These are phyloP conservation scores for Aphaenogaster ashmeadi DNA, from an alignment of 1,140 invertebrate species.

Conservation along the genomic window DNA sequence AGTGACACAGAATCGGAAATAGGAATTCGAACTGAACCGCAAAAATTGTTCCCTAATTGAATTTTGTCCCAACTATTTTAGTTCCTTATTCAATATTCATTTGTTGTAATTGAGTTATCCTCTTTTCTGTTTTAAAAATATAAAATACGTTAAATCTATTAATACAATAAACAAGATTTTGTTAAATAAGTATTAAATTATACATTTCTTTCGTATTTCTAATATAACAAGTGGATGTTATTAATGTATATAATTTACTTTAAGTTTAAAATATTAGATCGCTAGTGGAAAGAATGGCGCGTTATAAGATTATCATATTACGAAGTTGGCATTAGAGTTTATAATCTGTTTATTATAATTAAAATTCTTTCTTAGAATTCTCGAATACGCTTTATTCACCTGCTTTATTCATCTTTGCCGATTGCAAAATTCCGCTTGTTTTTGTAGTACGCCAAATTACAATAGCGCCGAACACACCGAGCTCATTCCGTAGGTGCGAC, in stretches of 20 bases:
- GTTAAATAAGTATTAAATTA: neutral
- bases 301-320: neutral
- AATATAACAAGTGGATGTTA: neutral
- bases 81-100: constrained; percentile 30
- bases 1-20: constrained; percentile 38
- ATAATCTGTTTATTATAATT: neutral
- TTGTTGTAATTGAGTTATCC: constrained; percentile 19
- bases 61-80: constrained; percentile 35
- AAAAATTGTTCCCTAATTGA: constrained; percentile 31
- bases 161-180: neutral
- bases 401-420: neutral
- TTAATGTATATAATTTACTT: neutral
- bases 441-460: constrained; percentile 62
- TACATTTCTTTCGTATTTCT: neutral
- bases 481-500: constrained; percentile 73
- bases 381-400: constrained; percentile 33
- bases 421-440: constrained; percentile 47
- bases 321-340: neutral
- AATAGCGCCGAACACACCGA: constrained; percentile 35
- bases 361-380: constrained; percentile 13
- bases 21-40: constrained; percentile 29
- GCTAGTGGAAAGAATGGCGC: neutral
- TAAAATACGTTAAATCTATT: neutral
- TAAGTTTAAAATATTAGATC: neutral
- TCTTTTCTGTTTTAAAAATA: neutral